Percentiles rank a stretch among this genome's conserved stretches.
Evolutionary conservation across 1,140 invertebrate species (phyloP).

Genomic region (Mesaphorura yosii): DNA sequence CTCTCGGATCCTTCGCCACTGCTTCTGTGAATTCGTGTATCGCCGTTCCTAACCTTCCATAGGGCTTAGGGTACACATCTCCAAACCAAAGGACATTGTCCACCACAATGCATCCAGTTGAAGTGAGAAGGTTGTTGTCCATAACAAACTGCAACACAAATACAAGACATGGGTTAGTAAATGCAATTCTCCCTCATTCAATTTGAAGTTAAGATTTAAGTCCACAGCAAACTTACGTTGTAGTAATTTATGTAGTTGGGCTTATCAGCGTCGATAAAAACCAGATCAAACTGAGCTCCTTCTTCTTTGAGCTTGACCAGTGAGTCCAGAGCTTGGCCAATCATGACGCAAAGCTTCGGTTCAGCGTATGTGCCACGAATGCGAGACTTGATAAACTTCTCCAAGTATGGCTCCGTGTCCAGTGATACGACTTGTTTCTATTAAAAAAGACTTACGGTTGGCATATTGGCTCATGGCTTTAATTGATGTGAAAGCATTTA

Average conservation of each 20-base stretch:
- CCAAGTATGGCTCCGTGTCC: constrained; percentile 23
- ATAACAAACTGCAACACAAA: constrained; percentile 12
- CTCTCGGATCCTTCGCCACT: constrained; percentile 8
- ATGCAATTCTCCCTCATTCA: no score
- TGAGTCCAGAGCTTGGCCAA: constrained; percentile 19
- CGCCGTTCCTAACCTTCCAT: neutral
- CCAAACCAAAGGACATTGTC: constrained; percentile 11
- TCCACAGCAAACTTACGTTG: constrained; percentile 13
- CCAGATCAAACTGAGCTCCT: constrained; percentile 20
- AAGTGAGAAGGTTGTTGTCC: constrained; percentile 11
- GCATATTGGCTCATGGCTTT: neutral
- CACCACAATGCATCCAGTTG: constrained; percentile 1
- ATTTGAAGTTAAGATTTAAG: neutral
- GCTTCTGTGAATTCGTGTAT: constrained; percentile 3
- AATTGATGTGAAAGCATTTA: neutral
- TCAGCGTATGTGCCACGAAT: constrained; percentile 15
- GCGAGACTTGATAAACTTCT: constrained; percentile 10
- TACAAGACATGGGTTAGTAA: neutral
- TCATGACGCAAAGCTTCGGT: constrained; percentile 19
- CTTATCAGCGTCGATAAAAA: constrained; percentile 30
- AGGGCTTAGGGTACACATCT: neutral
- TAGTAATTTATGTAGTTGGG: constrained; percentile 26
- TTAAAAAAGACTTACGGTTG: neutral
- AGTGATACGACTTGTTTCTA: constrained; percentile 19
- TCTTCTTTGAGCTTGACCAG: constrained; percentile 14